A percentile compares a stretch with the other conserved stretches of the same genome.
Evolutionary conservation across 2,888 invertebrate genomes (phyloP).

Genomic region (Lymantria monacha): DNA sequence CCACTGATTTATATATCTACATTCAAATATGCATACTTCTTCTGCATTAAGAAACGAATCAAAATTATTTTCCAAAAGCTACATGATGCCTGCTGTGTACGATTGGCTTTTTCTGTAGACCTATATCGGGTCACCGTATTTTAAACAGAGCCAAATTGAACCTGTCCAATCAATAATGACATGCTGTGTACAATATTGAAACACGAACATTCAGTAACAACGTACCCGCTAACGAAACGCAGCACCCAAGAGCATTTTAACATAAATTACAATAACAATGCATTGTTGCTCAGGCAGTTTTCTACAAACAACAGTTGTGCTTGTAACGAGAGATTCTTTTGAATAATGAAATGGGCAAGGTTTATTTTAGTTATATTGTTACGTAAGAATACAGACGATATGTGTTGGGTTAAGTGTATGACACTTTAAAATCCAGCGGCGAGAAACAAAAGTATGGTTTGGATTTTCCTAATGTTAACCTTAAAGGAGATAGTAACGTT

Average conservation of each 20-base stretch:
- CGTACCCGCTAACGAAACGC: constrained; percentile 31
- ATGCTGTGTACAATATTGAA: not conserved
- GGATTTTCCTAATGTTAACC: no score
- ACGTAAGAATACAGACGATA: not conserved
- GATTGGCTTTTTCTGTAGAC: no score
- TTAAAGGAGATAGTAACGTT: no score
- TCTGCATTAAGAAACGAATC: no score
- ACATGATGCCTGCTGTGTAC: no score
- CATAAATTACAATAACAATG: constrained; percentile 64
- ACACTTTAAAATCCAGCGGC: not conserved
- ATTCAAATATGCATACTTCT: no score
- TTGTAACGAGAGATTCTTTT: constrained; percentile 27
- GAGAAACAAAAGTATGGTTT: no score
- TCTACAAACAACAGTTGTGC: constrained; percentile 32
- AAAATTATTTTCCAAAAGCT: no score
- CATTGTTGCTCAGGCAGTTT: constrained; percentile 27
- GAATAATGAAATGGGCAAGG: constrained; percentile 21
- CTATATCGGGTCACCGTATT: no score
- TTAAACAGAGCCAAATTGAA: no score
- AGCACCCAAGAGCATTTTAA: constrained; percentile 33
- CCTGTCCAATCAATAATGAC: not conserved
- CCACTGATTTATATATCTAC: no score
- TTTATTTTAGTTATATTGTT: constrained; percentile 27
- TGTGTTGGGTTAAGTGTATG: not conserved
- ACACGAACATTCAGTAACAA: constrained; percentile 5